Evolutionary conservation across 2,113 vertebrate species (phyloP), one percentile per base, ranked within the genome.

Genomic region (Stigmatopora nigra): DNA sequence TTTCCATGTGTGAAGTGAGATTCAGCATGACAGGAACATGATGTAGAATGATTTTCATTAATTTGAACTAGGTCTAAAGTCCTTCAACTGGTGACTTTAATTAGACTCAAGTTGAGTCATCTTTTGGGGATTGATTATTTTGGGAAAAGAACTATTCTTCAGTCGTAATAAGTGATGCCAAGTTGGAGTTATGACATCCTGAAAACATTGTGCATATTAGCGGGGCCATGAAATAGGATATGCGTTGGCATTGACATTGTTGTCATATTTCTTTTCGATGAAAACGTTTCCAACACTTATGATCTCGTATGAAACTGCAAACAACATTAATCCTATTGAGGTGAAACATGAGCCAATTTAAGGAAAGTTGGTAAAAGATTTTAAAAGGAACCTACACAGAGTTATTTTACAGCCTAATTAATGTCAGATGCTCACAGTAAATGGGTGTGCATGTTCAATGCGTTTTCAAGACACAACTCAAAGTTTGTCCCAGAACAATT

Each of bases 171-270:
- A 78, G 77, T 72, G 74, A 70, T 70, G 73, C 72, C 76, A 75
- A 61, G 71, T 72, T 63, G 75, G 73, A 87, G 86, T 87, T 84
- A 89, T 86, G 88, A 88, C 86, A 87, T 85, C 81, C 76, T 81
- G 73, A 79, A 78, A 81, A 89, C 84, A 88, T 66, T 78, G 66
- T 71, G 77, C 78, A 81, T 68, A 57, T 75, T 76, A 76, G 82
- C 80, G 79, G 83, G 38, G 81, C 69, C 71, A 61, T 64, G 76
- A 67, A 45, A 73, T 69, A 51, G 15, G 59, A 65, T 63, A 5
- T 10, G 45, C 5, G 20, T 48, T 1, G 77, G 72, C 69, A 64
- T 65, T 76, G 5, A 3, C 64, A 68, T 75, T 44, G 65, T 78
- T 77, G 68, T 81, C 46, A 78, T 83, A 73, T 77, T 78, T 84